These are phyloP conservation scores for Napeogenes inachia DNA, from an alignment of 2,888 invertebrate species.

Conservation along the genomic window DNA sequence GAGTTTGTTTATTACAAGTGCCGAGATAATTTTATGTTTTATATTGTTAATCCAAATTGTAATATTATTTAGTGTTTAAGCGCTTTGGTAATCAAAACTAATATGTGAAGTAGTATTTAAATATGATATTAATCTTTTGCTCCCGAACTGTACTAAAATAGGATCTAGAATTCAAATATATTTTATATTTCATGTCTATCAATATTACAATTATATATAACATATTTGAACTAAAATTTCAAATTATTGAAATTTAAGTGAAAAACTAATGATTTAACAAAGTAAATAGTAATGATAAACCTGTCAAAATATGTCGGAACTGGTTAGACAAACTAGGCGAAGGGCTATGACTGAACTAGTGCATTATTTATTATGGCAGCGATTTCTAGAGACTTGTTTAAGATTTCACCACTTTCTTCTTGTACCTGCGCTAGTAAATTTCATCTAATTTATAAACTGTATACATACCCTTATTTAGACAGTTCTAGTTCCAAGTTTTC, in stretches of 20 bases:
- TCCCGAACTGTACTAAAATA: too few species aligned
- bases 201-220: background rate
- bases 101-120: too few species aligned
- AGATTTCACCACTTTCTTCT: constrained; percentile 76
- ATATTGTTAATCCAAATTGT: background rate
- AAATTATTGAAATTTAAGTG: too few species aligned
- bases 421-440: constrained; percentile 42
- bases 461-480: constrained; percentile 1
- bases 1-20: too few species aligned
- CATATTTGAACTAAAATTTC: background rate
- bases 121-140: background rate
- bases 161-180: too few species aligned
- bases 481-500: too few species aligned
- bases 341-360: constrained; percentile 69
- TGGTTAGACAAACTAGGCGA: constrained; percentile 49
- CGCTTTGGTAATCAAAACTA: constrained; percentile 6
- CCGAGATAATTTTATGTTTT: constrained; percentile 9
- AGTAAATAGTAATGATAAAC: background rate
- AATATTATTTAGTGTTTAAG: constrained; percentile 6
- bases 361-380: constrained; percentile 71
- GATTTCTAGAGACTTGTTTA: constrained; percentile 66
- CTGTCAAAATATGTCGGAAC: constrained; percentile 50
- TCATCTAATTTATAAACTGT: constrained; percentile 22
- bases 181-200: too few species aligned
- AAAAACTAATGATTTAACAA: too few species aligned